Evolutionary conservation across 1,140 invertebrate genomes (phyloP).

Genomic region (Calliopsis andreniformis): DNA sequence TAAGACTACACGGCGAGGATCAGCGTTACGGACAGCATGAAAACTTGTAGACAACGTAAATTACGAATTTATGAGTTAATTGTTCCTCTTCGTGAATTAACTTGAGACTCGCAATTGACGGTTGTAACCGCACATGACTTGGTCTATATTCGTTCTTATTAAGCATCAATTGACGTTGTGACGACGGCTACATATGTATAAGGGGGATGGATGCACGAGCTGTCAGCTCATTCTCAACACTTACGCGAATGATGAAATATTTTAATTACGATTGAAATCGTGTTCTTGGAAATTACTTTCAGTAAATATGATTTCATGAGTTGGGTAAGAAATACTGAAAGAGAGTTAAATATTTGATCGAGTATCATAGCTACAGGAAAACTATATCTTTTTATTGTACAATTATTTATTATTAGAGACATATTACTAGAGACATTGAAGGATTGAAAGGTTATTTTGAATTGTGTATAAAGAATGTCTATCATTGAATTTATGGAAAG

Average conservation of each 20-base stretch:
- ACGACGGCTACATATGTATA: slow-evolving; percentile 53
- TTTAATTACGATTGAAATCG: slow-evolving; percentile 20
- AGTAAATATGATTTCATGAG: background rate
- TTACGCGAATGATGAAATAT: background rate
- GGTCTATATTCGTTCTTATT: slow-evolving; percentile 62
- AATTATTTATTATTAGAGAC: too few relatives aligned
- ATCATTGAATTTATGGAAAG: background rate
- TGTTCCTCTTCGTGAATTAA: slow-evolving; percentile 41
- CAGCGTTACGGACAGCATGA: background rate
- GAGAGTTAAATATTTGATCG: slow-evolving; percentile 34
- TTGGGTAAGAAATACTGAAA: slow-evolving; percentile 8
- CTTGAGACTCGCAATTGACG: slow-evolving; percentile 51
- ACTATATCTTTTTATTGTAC: slow-evolving; percentile 12
- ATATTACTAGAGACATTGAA: too few relatives aligned
- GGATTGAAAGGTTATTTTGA: too few relatives aligned
- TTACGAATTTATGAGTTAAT: slow-evolving; percentile 53
- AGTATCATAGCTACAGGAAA: slow-evolving; percentile 25
- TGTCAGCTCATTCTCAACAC: slow-evolving; percentile 3
- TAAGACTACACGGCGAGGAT: slow-evolving; percentile 4
- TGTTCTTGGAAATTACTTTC: slow-evolving; percentile 27
- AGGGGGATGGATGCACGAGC: slow-evolving; percentile 29
- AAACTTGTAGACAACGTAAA: slow-evolving; percentile 29
- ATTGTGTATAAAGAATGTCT: too few relatives aligned
- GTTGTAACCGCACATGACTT: slow-evolving; percentile 39
- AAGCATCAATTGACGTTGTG: slow-evolving; percentile 62